Evolutionary conservation across 2,113 vertebrate genomes (phyloP).

Genomic region (Mormyrus iriodes): DNA sequence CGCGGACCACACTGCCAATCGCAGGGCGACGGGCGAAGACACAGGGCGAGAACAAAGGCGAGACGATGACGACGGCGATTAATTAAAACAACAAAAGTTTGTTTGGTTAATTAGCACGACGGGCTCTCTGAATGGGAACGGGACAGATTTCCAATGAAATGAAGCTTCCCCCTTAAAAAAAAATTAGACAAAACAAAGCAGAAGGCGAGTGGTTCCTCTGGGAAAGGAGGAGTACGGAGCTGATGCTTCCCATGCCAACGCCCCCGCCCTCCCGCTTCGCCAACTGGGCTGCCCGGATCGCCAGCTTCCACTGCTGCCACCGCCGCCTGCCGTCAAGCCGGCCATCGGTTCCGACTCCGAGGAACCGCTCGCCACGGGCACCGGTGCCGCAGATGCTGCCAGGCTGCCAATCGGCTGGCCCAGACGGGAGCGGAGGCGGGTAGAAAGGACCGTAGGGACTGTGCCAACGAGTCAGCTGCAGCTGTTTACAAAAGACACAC

Average conservation of each 20-base stretch:
- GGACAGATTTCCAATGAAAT: conserved; percentile 42
- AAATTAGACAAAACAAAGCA: conserved; percentile 44
- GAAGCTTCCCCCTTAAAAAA: conserved; percentile 32
- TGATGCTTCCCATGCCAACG: conserved; percentile 51
- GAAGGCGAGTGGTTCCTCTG: conserved; percentile 43
- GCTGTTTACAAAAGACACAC: conserved; percentile 64
- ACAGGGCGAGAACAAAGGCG: conserved; percentile 48
- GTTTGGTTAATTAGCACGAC: conserved; percentile 52
- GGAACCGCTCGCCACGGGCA: conserved; percentile 44
- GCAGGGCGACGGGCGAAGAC: conserved; percentile 45
- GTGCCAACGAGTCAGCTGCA: conserved; percentile 58
- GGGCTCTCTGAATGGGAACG: conserved; percentile 42
- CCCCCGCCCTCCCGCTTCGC: conserved; percentile 32
- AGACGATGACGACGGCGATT: conserved; percentile 40
- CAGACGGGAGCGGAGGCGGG: conserved; percentile 40
- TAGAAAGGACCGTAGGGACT: conserved; percentile 54
- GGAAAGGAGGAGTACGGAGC: conserved; percentile 42
- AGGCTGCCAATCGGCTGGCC: conserved; percentile 57
- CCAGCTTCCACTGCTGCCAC: conserved; percentile 36
- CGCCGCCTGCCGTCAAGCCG: conserved; percentile 42
- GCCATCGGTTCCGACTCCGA: conserved; percentile 45
- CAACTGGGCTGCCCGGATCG: conserved; percentile 33
- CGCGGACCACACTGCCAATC: conserved; percentile 33
- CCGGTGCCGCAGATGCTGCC: conserved; percentile 53
- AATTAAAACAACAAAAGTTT: conserved; percentile 58